Evolutionary conservation across 64 coral and sea anemone genomes (phyloP), one percentile per base, ranked within the genome.

Genomic region (Catalaphyllia jardinei): DNA sequence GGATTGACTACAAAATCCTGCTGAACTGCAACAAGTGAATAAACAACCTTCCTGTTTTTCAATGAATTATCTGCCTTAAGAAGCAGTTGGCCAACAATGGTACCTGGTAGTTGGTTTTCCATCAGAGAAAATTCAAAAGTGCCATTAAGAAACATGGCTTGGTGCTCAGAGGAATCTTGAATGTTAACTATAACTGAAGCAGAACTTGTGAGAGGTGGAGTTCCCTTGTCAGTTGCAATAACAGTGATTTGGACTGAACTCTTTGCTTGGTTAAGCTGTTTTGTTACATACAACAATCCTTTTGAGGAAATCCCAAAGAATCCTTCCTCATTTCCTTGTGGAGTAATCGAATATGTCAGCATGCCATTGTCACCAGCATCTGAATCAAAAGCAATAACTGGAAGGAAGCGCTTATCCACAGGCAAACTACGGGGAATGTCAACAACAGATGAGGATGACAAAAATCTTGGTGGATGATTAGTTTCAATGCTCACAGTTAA

Each of bases 281-380:
- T 97, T 62, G 78, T 97, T 71, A 97, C 73, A 10, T 91, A 97
- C 27, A 97, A 33, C 77, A 91, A 82, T 71, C 95, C 95, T 75
- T 91, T 71, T 33, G 88, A 83, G 51, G 93, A 97, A 67, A 94
- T 94, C 29, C 83, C 91, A 84, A 93, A 97, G 22, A 97, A 59
- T 22, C 75, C 83, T 57, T 91, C 91, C 73, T 88, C 73, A 78
- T 97, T 97, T 42, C 95, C 92, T 38, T 14, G 67, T 79, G 71
- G 15, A 30, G 61, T 39, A 54, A 97, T 93, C 38, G 64, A 81
- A 31, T 97, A 94, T n/a, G 52, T 74, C 51, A 97, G 24, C 24
- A 73, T 60, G 19, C 95, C 95, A 91, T 97, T 97, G 25, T 82
- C 75, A 46, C 92, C 88, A 52, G 74, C 29, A 63, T 97, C 95